Evolutionary conservation across 2,797 vertebrate species (phyloP).

Genomic region (Characodon lateralis): DNA sequence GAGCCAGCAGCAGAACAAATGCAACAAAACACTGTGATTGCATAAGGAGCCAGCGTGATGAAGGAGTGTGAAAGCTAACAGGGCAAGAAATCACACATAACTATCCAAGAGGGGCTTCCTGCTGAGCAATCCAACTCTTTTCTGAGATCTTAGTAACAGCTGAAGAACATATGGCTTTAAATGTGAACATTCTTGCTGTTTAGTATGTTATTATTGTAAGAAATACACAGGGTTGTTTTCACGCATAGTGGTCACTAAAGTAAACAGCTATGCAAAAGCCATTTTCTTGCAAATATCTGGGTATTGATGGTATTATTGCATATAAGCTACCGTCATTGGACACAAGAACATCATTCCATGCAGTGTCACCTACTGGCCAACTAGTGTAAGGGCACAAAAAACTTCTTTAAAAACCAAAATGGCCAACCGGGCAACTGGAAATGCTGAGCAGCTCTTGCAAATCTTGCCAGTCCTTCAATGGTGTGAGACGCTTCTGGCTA

Average conservation of each 20-base stretch:
- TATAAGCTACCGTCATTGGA: neutral
- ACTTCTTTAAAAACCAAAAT: neutral
- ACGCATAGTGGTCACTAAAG: neutral
- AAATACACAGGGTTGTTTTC: neutral
- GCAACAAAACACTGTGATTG: slow-evolving; percentile 15
- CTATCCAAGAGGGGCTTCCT: neutral
- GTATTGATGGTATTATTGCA: neutral
- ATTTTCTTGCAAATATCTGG: neutral
- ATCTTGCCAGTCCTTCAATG: neutral
- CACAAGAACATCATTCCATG: too few species aligned
- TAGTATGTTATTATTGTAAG: neutral
- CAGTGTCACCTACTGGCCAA: neutral
- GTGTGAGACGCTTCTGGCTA: neutral
- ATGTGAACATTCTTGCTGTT: neutral
- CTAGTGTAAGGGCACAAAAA: neutral
- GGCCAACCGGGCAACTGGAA: neutral
- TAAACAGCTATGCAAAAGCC: neutral
- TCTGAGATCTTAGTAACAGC: slow-evolving; percentile 17
- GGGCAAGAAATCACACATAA: slow-evolving; percentile 7
- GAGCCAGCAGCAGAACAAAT: slow-evolving; percentile 21
- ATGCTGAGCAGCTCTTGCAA: neutral
- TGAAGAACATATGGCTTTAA: slow-evolving; percentile 11
- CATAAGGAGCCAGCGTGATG: slow-evolving; percentile 14
- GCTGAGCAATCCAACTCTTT: slow-evolving; percentile 13
- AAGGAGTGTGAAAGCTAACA: slow-evolving; percentile 17